Base-by-base conservation (phyloP, 2,113 vertebrate genomes). In the Embiotoca jacksoni region DNA sequence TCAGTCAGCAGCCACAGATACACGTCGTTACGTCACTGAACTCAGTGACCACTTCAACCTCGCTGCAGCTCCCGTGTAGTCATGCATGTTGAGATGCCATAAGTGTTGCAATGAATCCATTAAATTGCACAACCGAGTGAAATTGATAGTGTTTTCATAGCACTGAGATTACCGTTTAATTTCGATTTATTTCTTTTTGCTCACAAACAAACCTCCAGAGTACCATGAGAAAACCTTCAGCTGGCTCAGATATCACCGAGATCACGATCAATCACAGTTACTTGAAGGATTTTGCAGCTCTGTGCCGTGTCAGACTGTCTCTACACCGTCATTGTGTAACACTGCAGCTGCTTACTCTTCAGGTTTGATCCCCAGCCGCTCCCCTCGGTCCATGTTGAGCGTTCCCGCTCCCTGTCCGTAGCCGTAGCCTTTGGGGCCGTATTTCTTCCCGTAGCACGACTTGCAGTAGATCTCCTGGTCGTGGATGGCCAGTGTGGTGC, bases 361-460 rank as follows among this genome's bases (percentile, higher is more conserved):
- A 3, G 93, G 96, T 90, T 97, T 98, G 94, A 98, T 98, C 68
- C 97, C 97, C 46, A 98, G 94, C 32, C 97, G 93, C 89, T 98
- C 97, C 0, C 97, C 97, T 15, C 95, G 92, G 94, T 98, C 97
- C 97, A 97, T 98, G 87, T 95, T 98, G 72, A 98, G 95, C 0
- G 96, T 97, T 30, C 97, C 97, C 0, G 97, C 97, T 2, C 97
- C 97, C 89, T 97, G 96, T 10, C 97, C 97, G 0, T 98, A 98
- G 0, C 97, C 97, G 0, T 98, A 98, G 35, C 97, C 97, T 91
- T 98, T 98, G 0, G 97, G 97, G 6, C 97, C 97, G 1, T 98
- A 98, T 84, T 98, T 98, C 88, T 98, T 98, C 15, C 97, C 96
- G 0, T 98, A 98, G 92, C 97, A 98, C 0, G 97, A 98, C 72